Evolutionary conservation across 2,113 vertebrate genomes (phyloP), one percentile per base, ranked within the genome.

Genomic region (Trichomycterus rosablanca): DNA sequence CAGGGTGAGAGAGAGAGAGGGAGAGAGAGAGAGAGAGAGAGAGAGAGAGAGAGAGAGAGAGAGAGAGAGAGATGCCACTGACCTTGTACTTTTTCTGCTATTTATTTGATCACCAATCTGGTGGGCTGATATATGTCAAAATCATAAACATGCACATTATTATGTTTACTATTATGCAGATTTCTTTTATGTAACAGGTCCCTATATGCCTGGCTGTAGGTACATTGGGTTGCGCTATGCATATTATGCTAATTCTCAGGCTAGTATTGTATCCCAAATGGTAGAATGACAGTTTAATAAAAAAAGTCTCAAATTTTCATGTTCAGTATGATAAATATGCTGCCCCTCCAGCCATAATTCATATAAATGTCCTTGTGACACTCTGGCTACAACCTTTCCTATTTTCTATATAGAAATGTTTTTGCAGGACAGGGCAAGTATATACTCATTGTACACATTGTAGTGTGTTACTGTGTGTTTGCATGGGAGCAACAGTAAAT

Each of bases 281-380:
- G 19, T 20, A 19, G 16, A 28, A 35, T n/a, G 22, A 35, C 28
- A 35, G 15, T 12, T 49, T 26, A 46, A 59, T 34, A 50, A 18
- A 30, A 44, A 28, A 26, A 35, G 9, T 10, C 32, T 19, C 62
- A 54, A 9, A 53, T 53, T 57, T 57, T 58, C 22, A 54, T 16
- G 67, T 22, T 22, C 26, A 52, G n/a, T 66, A 66, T 70, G 73
- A 68, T 73, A 66, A 77, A 67, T 71, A 60, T 63, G 46, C 20
- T n/a, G 11, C n/a, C 49, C 37, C 9, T n/a, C 8, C 7, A 11
- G 22, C 30, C 56, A 58, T 70, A 61, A 71, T 28, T 73, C 65
- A 66, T 73, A 50, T 52, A 11, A 45, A 57, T 20, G 69, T 48
- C 57, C 61, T 65, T 57, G 46, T 34, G 32, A 23, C 22, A n/a